phyloP scores from a whole-genome alignment of 2,888 invertebrate species.

The Dromius quadrimaculatus region DNA sequence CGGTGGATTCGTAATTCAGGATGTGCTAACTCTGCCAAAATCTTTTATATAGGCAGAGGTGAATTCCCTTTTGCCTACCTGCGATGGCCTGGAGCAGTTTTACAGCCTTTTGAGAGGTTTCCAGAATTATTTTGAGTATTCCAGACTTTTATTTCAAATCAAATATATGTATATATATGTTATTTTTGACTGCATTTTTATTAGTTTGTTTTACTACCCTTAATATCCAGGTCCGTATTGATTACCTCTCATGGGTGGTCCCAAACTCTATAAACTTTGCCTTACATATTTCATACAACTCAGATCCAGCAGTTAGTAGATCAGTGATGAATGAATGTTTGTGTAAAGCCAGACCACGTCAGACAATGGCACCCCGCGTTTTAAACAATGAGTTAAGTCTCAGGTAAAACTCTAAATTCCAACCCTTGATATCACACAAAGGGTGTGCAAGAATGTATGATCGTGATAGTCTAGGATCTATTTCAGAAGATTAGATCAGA shows the following conservation, averaged over 20 bases:
- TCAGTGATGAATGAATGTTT: conserved; percentile 13
- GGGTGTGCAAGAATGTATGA: conserved; percentile 1
- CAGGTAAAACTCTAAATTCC: not conserved
- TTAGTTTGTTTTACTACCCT: not conserved
- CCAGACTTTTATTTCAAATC: too few species aligned
- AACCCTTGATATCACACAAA: not conserved
- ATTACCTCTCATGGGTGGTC: not conserved
- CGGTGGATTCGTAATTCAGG: too few species aligned
- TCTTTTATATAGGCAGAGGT: too few species aligned
- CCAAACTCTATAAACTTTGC: not conserved
- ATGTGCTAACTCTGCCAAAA: too few species aligned
- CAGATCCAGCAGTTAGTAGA: conserved; percentile 1
- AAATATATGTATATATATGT: too few species aligned
- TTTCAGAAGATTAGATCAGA: not conserved
- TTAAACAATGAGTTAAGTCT: not conserved
- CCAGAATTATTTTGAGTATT: too few species aligned
- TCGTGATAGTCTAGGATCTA: not conserved
- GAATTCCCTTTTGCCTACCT: too few species aligned
- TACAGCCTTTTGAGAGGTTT: too few species aligned
- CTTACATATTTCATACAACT: not conserved
- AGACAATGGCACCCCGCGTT: not conserved
- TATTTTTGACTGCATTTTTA: too few species aligned
- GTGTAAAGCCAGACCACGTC: not conserved
- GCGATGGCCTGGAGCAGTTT: too few species aligned
- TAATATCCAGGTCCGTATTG: not conserved